Percentiles rank a stretch among this genome's conserved stretches.
Evolutionary conservation across 2,113 vertebrate genomes (phyloP).

Genomic region (Trochalopteron elliotii): DNA sequence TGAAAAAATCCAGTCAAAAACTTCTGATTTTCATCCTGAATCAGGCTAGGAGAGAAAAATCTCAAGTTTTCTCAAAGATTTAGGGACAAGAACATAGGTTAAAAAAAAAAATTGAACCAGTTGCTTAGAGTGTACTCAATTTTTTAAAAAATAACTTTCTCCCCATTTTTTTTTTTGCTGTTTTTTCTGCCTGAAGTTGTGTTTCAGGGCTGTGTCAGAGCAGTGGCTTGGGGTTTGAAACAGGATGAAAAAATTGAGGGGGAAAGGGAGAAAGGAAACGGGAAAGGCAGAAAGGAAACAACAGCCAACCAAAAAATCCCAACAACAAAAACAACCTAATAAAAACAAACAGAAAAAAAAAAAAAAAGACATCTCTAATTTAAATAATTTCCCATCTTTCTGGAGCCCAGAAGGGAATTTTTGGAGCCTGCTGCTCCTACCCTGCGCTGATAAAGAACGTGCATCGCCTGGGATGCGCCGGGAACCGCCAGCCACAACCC

Average conservation of each 20-base stretch:
- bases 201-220: background rate
- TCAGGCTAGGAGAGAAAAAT: background rate
- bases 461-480: background rate
- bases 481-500: background rate
- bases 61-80: background rate
- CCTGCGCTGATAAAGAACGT: accelerated
- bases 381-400: background rate
- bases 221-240: background rate
- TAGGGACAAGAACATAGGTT: background rate
- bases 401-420: background rate
- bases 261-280: accelerated
- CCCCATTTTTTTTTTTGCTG: background rate
- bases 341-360: background rate
- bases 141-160: too few species aligned
- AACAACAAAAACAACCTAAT: background rate
- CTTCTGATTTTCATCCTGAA: background rate
- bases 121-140: background rate
- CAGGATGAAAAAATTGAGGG: accelerated
- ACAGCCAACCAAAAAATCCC: background rate
- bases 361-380: accelerated
- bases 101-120: background rate
- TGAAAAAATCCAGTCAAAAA: background rate
- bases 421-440: accelerated
- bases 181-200: background rate
- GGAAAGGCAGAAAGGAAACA: too few species aligned